Base-by-base conservation (phyloP, 2,888 invertebrate genomes). In the Caenorhabditis sp. region DNA sequence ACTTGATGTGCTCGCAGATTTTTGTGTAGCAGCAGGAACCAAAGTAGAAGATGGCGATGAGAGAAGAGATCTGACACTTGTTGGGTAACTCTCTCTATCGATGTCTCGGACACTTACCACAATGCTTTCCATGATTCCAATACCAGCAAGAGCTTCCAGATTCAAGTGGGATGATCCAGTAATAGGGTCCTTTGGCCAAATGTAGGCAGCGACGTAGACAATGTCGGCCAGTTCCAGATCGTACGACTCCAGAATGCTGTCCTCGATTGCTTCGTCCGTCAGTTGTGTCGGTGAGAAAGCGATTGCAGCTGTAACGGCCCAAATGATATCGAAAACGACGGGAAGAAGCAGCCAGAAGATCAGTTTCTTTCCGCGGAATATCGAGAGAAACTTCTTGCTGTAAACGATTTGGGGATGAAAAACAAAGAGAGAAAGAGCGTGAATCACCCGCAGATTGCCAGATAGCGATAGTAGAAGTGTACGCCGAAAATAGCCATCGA, bases 401-500 rank as follows among this genome's bases (percentile, higher is more conserved):
- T 5, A 55, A 62, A 44, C n/a, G 13, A 55, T 44, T 26, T 18
- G 0, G 2, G 6, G 11, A 44, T n/a, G n/a, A 32, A 32, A 6
- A 32, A 32, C 32, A 28, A 15, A 18, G 44, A 18, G 15, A 26
- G 26, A n/a, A 35, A 20, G 35, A 37, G 50, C 35, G 2, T 32
- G 32, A 35, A 8, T 18, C 35, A 78, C 71, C 79, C 79, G 28
- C 28, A 67, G 18, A 70, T 37, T 5, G 70, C 79, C 8, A 79
- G 20, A 26, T 64, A 67, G 15, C 79, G 18, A 28, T 71, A 79
- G 22, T 67, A 60, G 61, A 79, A 79, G 35, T 79, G 70, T n/a
- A 79, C 60, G 0, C 62, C 79, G 22, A 79, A 79, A 3, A 71
- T 79, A 5, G 60, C 79, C 79, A 79, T 79, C 15, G 55, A 79